Evolutionary conservation across 2,113 vertebrate species (phyloP).

Genomic region (Gambusia affinis): DNA sequence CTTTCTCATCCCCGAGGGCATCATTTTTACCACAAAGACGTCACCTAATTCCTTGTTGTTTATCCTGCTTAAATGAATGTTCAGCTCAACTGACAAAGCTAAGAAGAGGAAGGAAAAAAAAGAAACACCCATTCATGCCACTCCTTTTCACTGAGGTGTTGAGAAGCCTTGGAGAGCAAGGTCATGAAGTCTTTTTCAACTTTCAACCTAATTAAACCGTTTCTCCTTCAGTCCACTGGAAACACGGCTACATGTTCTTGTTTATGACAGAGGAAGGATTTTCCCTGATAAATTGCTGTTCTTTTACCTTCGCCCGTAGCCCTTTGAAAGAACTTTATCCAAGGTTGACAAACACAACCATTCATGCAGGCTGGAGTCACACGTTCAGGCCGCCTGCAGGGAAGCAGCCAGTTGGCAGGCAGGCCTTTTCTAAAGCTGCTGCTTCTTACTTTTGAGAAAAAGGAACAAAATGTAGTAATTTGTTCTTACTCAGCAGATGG

Average conservation of each 20-base stretch:
- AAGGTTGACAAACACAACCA: constrained; percentile 60
- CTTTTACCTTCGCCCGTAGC: constrained; percentile 27
- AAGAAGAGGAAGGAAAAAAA: constrained; percentile 9
- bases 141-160: constrained; percentile 39
- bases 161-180: constrained; percentile 15
- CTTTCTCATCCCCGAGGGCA: constrained; percentile 41
- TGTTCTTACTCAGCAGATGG: neutral
- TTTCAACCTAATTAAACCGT: neutral
- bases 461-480: constrained; percentile 7
- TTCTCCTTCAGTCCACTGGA: neutral
- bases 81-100: constrained; percentile 13
- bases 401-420: neutral
- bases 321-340: constrained; percentile 49
- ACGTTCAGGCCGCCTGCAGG: neutral
- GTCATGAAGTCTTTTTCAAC: neutral
- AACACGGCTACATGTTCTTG: neutral
- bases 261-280: constrained; percentile 31
- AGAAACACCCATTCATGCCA: constrained; percentile 26
- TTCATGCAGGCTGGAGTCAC: constrained; percentile 2
- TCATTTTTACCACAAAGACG: constrained; percentile 37
- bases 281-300: neutral
- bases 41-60: constrained; percentile 26
- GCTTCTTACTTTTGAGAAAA: constrained; percentile 1
- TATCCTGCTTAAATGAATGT: constrained; percentile 1
- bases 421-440: neutral